Evolutionary conservation across 2,113 vertebrate genomes (phyloP).

Genomic region (Rana temporaria): DNA sequence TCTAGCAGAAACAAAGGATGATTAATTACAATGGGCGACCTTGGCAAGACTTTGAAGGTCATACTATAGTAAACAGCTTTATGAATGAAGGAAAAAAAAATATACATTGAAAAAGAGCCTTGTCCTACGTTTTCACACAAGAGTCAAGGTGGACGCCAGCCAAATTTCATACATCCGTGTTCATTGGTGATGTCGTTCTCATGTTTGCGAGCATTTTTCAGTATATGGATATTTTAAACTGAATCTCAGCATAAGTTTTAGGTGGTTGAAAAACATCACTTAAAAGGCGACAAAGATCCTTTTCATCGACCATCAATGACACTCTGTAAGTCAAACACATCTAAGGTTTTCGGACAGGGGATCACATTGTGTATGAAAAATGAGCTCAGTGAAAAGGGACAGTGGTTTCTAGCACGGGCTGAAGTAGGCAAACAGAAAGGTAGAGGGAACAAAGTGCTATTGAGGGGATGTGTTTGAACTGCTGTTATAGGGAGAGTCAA

Average conservation of each 20-base stretch:
- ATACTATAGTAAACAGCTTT: background rate
- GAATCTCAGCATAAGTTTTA: constrained; percentile 30
- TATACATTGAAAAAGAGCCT: constrained; percentile 18
- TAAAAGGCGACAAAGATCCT: constrained; percentile 45
- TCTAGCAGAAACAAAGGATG: constrained; percentile 46
- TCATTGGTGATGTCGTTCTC: constrained; percentile 13
- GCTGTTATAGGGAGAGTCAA: constrained; percentile 26
- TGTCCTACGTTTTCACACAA: constrained; percentile 11
- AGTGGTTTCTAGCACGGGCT: constrained; percentile 24
- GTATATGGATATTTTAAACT: constrained; percentile 28
- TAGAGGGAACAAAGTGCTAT: constrained; percentile 47
- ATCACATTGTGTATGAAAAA: constrained; percentile 53
- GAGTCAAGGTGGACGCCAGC: background rate
- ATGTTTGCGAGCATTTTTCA: constrained; percentile 40
- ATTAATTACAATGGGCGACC: constrained; percentile 48
- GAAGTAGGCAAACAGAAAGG: constrained; percentile 46
- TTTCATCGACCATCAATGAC: constrained; percentile 47
- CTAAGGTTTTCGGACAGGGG: constrained; percentile 48
- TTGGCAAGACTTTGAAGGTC: constrained; percentile 14
- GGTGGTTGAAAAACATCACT: constrained; percentile 49
- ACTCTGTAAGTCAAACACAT: constrained; percentile 45
- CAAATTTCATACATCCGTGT: constrained; percentile 15
- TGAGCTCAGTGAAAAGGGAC: constrained; percentile 42
- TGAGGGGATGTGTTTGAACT: constrained; percentile 35
- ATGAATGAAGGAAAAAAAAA: constrained; percentile 35